These are phyloP conservation scores for Thecophora atra DNA, from an alignment of 2,888 invertebrate genomes.

Conservation along the genomic window DNA sequence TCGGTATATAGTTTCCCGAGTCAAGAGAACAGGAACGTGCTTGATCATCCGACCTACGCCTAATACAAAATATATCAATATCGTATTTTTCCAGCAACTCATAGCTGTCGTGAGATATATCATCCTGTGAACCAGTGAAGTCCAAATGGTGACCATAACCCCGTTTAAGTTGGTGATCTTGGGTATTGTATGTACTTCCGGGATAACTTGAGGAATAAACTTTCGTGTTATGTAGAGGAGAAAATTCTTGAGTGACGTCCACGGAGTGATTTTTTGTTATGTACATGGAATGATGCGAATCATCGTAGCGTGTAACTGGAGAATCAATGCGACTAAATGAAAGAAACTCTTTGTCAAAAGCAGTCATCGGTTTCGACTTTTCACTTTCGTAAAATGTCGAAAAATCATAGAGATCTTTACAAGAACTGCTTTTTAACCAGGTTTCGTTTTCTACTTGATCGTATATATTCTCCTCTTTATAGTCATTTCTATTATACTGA, in stretches of 20 bases:
- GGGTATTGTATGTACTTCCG: slow-evolving; percentile 76
- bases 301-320: slow-evolving; percentile 78
- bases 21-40: slow-evolving; percentile 78
- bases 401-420: slow-evolving; percentile 82
- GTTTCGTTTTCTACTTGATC: slow-evolving; percentile 64
- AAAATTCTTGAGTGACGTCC: slow-evolving; percentile 75
- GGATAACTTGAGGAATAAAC: slow-evolving; percentile 89
- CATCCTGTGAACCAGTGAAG: slow-evolving; percentile 79
- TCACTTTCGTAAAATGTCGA: slow-evolving; percentile 73
- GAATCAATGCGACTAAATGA: slow-evolving; percentile 71
- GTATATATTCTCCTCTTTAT: slow-evolving; percentile 60
- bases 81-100: slow-evolving; percentile 82
- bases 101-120: slow-evolving; percentile 88
- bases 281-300: slow-evolving; percentile 72
- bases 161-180: slow-evolving; percentile 64
- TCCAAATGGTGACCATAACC: slow-evolving; percentile 68
- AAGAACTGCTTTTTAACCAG: slow-evolving; percentile 84
- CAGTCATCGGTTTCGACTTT: slow-evolving; percentile 65
- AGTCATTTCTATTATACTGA: slow-evolving; percentile 54
- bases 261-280: slow-evolving; percentile 72
- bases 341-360: slow-evolving; percentile 66
- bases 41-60: slow-evolving; percentile 66
- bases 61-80: slow-evolving; percentile 61
- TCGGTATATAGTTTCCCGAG: slow-evolving; percentile 80
- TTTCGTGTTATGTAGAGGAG: slow-evolving; percentile 72